phyloP scores from a whole-genome alignment of 2,797 vertebrate genomes.

The Buphagus erythrorhynchus region DNA sequence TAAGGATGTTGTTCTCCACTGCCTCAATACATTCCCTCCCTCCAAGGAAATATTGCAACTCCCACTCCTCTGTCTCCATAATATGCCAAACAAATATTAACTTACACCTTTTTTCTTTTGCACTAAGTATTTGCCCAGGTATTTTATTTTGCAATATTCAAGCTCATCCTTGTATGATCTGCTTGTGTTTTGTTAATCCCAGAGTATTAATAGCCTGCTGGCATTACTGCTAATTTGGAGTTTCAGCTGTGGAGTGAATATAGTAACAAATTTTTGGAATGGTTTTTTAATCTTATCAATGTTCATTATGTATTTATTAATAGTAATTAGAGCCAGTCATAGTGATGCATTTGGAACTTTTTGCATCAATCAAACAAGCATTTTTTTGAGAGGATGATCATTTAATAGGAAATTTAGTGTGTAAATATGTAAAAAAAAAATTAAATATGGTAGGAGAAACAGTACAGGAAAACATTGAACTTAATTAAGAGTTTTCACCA shows the following conservation, averaged over 20 bases:
- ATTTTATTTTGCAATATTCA: background rate
- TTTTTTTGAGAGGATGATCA: background rate
- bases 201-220: constrained; percentile 14
- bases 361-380: background rate
- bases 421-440: background rate
- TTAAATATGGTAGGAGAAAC: background rate
- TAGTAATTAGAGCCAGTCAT: background rate
- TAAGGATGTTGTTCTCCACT: background rate
- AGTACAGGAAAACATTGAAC: background rate
- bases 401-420: background rate
- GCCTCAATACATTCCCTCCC: background rate
- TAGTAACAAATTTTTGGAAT: background rate
- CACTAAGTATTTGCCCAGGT: constrained; percentile 3
- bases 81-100: background rate
- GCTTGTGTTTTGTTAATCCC: background rate
- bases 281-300: constrained; percentile 42
- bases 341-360: background rate
- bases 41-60: background rate
- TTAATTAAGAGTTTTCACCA: background rate
- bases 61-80: background rate
- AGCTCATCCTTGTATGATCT: background rate
- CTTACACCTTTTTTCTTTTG: background rate
- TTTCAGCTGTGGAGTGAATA: background rate
- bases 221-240: background rate
- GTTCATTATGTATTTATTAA: constrained; percentile 19